Base-by-base conservation (phyloP, 1,140 invertebrate species). In the Drosophila takahashii region DNA sequence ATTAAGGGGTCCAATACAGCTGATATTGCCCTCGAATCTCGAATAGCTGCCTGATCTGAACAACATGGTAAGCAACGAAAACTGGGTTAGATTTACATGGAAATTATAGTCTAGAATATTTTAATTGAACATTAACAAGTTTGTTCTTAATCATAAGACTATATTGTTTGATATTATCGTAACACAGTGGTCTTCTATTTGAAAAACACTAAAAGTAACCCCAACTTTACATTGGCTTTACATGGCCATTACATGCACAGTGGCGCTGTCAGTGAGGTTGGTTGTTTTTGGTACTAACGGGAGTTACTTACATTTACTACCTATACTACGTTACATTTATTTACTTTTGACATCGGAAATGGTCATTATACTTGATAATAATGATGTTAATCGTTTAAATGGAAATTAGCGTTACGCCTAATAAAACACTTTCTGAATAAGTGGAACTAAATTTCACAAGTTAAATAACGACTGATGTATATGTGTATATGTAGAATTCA, bases 1-100 rank as follows among this genome's bases (percentile, higher is more conserved):
- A 87, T 85, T 53, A 36, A 22, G 36, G 44, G 48, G 39, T 58
- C 54, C 39, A 37, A 15, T 50, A 5, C 8, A 15, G 9, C n/a
- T 27, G 47, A 29, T 50, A 16, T 10, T 29, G 27, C 47, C 47
- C 27, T 27, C 37, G 2, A 27, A 45, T 27, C 27, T 27, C 37
- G 2, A 27, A 45, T 27, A 9, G 16, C 37, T 22, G 27, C 39
- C 39, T 42, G 59, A 37, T 72, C 59, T 51, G 9, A 52, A 22
- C 41, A 8, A 41, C 39, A 9, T 39, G 11, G 64, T 51, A 77
- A 78, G 41, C 58, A 58, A 34, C 41, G 0, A 4, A 18, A 64
- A 22, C 22, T 18, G 1, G 10, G 10, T 3, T 4, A 15, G 10
- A 32, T 13, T 16, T 26, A 16, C n/a, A 18, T 42, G 10, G 13